Evolutionary conservation across 2,888 invertebrate species (phyloP).

Genomic region (Dugesia japonica): DNA sequence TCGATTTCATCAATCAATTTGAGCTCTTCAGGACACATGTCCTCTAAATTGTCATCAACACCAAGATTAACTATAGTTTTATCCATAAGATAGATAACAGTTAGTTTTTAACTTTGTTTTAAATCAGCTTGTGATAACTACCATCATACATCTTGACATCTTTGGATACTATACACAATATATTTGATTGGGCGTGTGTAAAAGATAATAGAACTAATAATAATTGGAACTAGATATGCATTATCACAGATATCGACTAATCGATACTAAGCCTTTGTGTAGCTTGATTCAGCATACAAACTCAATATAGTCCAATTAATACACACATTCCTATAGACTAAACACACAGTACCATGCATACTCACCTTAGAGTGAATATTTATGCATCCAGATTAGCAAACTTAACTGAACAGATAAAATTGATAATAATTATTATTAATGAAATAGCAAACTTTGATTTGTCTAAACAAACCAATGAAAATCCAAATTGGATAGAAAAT

Average conservation of each 20-base stretch:
- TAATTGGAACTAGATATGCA: conserved; percentile 3
- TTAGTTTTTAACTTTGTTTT: neutral
- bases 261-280: conserved; percentile 2
- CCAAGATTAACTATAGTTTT: neutral
- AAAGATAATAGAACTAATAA: neutral
- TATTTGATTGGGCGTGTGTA: conserved; percentile 17
- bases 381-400: neutral
- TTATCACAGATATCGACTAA: neutral
- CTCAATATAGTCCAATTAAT: neutral
- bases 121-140: conserved; percentile 1
- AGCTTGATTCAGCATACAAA: neutral
- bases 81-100: neutral
- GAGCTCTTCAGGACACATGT: neutral
- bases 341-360: neutral
- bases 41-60: neutral
- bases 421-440: neutral
- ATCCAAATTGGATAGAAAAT: conserved; percentile 2
- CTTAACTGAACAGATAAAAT: conserved; percentile 3
- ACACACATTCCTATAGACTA: neutral
- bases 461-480: neutral
- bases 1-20: conserved; percentile 24
- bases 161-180: conserved; percentile 12
- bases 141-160: conserved; percentile 2
- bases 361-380: neutral
- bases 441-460: conserved; percentile 12